Evolutionary conservation across 2,888 invertebrate species (phyloP).

Genomic region (Patella depressa): DNA sequence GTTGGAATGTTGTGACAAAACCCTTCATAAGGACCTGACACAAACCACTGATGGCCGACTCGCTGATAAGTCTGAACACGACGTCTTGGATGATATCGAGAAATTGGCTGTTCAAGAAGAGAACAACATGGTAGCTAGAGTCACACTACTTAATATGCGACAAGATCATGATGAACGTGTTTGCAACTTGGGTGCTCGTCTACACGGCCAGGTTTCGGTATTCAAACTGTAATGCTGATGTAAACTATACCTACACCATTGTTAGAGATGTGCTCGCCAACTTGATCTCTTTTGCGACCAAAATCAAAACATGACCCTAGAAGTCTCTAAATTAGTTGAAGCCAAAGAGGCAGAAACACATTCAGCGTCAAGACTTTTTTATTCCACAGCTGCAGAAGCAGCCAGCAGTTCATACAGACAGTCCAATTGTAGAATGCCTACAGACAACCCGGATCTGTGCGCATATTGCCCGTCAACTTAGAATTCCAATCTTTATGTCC

Average conservation of each 20-base stretch:
- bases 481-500: background rate
- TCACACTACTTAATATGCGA: conserved; percentile 34
- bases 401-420: conserved; percentile 29
- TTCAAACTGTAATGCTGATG: conserved; percentile 29
- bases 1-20: no score
- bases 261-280: conserved; percentile 19
- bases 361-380: conserved; percentile 37
- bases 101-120: conserved; percentile 8
- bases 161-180: conserved; percentile 33
- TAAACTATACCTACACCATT: conserved; percentile 31
- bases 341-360: conserved; percentile 43
- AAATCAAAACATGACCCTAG: conserved; percentile 35
- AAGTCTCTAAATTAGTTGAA: conserved; percentile 40
- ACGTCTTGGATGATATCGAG: no score
- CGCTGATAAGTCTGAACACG: no score
- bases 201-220: background rate
- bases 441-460: conserved; percentile 23
- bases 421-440: background rate
- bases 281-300: conserved; percentile 20
- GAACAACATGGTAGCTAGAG: conserved; percentile 41
- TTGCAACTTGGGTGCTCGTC: background rate
- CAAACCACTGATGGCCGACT: no score
- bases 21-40: no score
- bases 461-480: conserved; percentile 42
- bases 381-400: conserved; percentile 29